A percentile compares a stretch with the other conserved stretches of the same genome.
phyloP scores from a whole-genome alignment of 2,113 vertebrate species.

The Campylomormyrus tamandua region DNA sequence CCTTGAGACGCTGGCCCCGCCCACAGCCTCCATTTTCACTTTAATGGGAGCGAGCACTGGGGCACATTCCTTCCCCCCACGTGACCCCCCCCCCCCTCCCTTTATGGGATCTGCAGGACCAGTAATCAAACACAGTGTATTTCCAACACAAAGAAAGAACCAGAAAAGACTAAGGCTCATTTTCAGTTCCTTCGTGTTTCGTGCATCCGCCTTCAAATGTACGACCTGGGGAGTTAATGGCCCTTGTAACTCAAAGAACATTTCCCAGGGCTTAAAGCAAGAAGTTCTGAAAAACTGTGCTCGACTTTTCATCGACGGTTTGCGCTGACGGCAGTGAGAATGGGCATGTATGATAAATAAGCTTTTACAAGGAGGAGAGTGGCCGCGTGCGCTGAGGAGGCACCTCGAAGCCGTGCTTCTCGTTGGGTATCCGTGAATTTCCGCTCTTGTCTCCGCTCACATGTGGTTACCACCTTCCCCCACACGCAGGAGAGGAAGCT shows the following conservation, averaged over 20 bases:
- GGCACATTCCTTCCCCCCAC: neutral
- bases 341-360: neutral
- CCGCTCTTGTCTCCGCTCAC: neutral
- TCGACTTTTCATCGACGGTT: neutral
- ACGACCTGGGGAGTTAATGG: neutral
- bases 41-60: neutral
- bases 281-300: too few relatives aligned
- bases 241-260: neutral
- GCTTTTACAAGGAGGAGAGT: neutral
- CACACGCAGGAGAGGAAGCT: neutral
- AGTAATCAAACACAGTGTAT: neutral
- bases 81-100: neutral
- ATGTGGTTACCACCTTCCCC: neutral
- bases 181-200: neutral
- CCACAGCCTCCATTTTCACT: neutral
- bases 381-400: neutral
- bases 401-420: neutral
- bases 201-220: neutral
- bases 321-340: neutral
- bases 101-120: neutral
- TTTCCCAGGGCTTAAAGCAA: neutral
- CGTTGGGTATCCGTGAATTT: neutral
- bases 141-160: neutral
- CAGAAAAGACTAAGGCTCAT: neutral
- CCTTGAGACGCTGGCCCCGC: neutral